phyloP scores from a whole-genome alignment of 2,888 invertebrate species.

The Archips xylosteana region DNA sequence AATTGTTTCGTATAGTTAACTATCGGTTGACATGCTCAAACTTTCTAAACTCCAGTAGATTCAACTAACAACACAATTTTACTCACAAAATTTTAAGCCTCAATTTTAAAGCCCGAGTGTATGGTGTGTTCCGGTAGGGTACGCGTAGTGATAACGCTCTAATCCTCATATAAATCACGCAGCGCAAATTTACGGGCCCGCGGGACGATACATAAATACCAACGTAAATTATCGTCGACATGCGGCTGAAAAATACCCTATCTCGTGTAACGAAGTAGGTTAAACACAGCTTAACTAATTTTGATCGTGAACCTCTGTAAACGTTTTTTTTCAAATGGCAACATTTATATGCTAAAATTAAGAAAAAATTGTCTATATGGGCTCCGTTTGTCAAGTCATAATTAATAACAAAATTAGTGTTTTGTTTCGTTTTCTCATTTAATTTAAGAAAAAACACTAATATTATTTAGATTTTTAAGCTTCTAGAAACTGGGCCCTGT shows the following conservation, averaged over 20 bases:
- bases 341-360: no score
- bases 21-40: no score
- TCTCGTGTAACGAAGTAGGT: constrained; percentile 27
- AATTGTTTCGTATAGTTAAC: no score
- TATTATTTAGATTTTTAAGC: no score
- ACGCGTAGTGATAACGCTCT: constrained; percentile 69
- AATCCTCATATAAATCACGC: constrained; percentile 79
- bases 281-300: constrained; percentile 24
- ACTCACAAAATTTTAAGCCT: neutral
- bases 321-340: neutral
- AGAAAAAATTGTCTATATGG: no score
- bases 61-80: no score
- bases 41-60: no score
- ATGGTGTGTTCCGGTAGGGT: constrained; percentile 26
- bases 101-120: constrained; percentile 17
- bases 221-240: constrained; percentile 71
- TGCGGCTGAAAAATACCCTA: constrained; percentile 60
- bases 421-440: no score
- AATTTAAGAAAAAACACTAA: no score
- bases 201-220: constrained; percentile 64
- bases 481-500: no score
- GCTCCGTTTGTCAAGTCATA: no score
- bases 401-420: no score
- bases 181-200: constrained; percentile 77
- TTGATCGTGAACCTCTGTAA: constrained; percentile 9